phyloP scores from a whole-genome alignment of 2,113 vertebrate species.

The Hydrolagus affinis region DNA sequence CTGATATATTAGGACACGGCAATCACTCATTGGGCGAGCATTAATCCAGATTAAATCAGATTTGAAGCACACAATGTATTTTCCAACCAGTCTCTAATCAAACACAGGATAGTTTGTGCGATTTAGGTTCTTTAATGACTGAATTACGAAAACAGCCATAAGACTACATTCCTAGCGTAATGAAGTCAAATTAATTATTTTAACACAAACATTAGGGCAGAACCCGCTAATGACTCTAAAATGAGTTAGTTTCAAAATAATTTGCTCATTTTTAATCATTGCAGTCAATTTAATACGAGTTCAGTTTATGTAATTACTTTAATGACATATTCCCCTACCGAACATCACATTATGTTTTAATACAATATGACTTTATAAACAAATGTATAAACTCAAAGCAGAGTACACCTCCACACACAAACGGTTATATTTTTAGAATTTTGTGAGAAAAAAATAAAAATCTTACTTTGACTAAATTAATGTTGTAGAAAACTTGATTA shows the following conservation, averaged over 20 bases:
- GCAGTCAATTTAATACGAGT: neutral
- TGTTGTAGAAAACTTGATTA: neutral
- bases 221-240: neutral
- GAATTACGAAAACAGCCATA: neutral
- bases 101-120: neutral
- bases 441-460: neutral
- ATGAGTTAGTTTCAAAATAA: neutral
- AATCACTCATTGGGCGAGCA: neutral
- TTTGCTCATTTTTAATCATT: neutral
- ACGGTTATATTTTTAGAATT: neutral
- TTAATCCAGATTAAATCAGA: neutral
- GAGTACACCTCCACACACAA: neutral
- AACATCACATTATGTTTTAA: neutral
- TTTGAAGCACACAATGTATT: neutral
- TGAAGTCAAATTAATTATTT: conserved; percentile 8
- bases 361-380: neutral
- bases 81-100: neutral
- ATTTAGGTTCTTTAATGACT: conserved; percentile 13
- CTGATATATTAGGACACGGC: neutral
- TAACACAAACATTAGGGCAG: neutral
- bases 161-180: neutral
- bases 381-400: neutral
- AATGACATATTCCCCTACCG: neutral
- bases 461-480: neutral
- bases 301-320: conserved; percentile 1